Conservation (phyloP, 2,797 vertebrate species). For the Echeneis naucrates region DNA sequence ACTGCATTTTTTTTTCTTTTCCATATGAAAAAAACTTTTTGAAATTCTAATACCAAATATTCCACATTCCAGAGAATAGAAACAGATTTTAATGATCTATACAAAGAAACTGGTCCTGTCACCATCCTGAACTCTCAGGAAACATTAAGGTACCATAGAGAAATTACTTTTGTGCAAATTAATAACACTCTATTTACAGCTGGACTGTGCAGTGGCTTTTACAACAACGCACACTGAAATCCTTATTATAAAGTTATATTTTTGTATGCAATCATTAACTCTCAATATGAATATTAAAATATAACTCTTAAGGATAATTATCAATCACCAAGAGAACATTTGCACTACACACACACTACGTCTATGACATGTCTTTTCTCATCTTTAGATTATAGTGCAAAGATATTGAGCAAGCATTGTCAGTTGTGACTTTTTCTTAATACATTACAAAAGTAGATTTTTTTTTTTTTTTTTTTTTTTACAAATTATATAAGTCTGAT, state of each 20-base stretch:
- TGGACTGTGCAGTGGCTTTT: background rate
- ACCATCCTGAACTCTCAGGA: background rate
- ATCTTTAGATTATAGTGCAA: constrained; percentile 31
- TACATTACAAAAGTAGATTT: background rate
- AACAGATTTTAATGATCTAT: background rate
- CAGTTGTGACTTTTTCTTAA: constrained; percentile 20
- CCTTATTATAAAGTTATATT: background rate
- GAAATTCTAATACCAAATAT: constrained; percentile 6
- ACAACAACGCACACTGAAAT: constrained; percentile 3
- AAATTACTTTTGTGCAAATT: background rate
- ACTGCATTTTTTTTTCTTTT: too few species aligned
- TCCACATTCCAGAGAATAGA: background rate
- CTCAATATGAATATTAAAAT: background rate
- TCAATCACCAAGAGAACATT: background rate
- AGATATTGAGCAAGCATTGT: constrained; percentile 18
- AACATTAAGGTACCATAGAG: background rate
- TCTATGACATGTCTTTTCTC: background rate
- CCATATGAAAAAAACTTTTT: constrained; percentile 3
- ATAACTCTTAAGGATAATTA: constrained; percentile 6
- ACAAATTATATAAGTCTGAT: constrained; percentile 12
- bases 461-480: background rate
- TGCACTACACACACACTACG: too few species aligned
- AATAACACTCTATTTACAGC: constrained; percentile 12
- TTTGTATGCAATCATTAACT: background rate
- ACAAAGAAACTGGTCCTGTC: constrained; percentile 5